Evolutionary conservation across 1,140 invertebrate species (phyloP).

Genomic region (Ceratina japonica): DNA sequence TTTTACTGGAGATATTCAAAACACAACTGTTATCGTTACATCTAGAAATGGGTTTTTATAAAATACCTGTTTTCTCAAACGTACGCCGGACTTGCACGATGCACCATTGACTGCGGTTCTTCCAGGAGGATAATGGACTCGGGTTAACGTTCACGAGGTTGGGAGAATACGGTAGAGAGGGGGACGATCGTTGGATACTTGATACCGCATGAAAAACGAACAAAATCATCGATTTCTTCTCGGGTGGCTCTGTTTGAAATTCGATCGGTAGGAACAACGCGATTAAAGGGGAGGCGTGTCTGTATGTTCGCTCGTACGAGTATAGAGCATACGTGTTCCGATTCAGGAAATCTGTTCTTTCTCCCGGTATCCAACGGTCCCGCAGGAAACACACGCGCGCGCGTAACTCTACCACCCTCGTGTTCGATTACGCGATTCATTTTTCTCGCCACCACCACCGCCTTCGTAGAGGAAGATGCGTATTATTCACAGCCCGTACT

Average conservation of each 20-base stretch:
- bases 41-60: no score
- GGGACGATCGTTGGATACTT: background rate
- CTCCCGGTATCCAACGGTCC: background rate
- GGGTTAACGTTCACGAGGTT: background rate
- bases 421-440: background rate
- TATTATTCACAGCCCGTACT: slow-evolving; percentile 62
- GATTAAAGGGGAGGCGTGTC: slow-evolving; percentile 32
- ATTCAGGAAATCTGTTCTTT: background rate
- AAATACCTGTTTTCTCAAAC: background rate
- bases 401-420: background rate
- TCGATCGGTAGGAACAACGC: slow-evolving; percentile 42
- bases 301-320: background rate
- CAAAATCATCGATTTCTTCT: slow-evolving; percentile 28
- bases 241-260: slow-evolving; percentile 27
- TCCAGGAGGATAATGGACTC: background rate
- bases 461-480: slow-evolving; percentile 31
- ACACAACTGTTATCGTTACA: no score
- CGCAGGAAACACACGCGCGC: background rate
- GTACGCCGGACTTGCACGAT: background rate
- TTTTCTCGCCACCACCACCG: background rate
- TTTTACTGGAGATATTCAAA: no score
- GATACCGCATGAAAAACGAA: slow-evolving; percentile 12
- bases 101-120: no score
- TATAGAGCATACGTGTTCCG: no score
- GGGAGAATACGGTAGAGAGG: background rate